These are phyloP conservation scores for Conus ventricosus DNA, from an alignment of 1,140 invertebrate species.

Conservation along the genomic window DNA sequence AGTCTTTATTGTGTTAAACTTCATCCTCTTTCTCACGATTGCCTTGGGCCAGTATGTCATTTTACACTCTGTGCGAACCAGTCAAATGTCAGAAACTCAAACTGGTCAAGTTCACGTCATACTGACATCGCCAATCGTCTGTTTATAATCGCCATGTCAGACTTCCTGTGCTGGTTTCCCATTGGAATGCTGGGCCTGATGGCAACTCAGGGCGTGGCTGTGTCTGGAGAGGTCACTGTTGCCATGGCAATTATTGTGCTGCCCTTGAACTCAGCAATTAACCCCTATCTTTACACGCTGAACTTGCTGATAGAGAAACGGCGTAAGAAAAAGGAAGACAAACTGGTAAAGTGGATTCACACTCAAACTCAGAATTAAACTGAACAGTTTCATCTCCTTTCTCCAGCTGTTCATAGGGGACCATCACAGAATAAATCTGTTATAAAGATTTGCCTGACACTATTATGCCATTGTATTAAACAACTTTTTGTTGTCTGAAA, in stretches of 20 bases:
- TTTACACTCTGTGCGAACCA: slow-evolving; percentile 35
- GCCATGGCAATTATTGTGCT: slow-evolving; percentile 1
- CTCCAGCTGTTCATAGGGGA: too few species aligned
- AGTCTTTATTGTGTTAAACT: slow-evolving; percentile 52
- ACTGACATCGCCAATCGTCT: not conserved
- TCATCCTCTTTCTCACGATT: slow-evolving; percentile 24
- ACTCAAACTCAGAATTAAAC: too few species aligned
- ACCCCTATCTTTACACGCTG: not conserved
- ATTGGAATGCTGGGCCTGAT: not conserved
- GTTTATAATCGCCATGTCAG: not conserved
- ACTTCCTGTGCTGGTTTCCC: slow-evolving; percentile 24
- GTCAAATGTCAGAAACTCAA: not conserved
- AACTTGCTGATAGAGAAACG: not conserved
- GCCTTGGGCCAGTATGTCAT: slow-evolving; percentile 47
- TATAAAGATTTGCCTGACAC: too few species aligned
- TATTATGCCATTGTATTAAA: too few species aligned
- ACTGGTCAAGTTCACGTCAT: not conserved
- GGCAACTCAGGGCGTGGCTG: not conserved
- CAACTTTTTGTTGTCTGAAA: too few species aligned
- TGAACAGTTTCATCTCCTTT: too few species aligned
- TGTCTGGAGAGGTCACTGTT: slow-evolving; percentile 8
- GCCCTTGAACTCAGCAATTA: not conserved
- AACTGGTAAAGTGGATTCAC: too few species aligned
- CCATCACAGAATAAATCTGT: too few species aligned
- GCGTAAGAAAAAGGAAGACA: not conserved